Percentiles rank a stretch among this genome's conserved stretches.
These are phyloP conservation scores for Alouatta palliata DNA, from an alignment of 2,113 vertebrate species.

Conservation along the genomic window DNA sequence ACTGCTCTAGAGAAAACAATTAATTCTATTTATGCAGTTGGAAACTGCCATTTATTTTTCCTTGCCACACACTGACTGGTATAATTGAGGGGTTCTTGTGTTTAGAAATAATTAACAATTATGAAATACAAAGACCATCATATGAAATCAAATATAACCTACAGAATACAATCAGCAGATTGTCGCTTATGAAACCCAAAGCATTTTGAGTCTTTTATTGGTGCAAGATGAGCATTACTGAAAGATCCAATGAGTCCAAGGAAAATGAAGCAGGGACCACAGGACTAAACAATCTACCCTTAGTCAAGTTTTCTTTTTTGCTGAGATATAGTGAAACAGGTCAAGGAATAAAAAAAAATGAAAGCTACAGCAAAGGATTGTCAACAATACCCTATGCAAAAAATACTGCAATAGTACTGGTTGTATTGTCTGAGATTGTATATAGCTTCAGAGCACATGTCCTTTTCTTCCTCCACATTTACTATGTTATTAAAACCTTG, in stretches of 20 bases:
- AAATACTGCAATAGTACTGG: neutral
- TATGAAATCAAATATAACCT: neutral
- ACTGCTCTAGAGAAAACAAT: neutral
- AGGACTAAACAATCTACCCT: neutral
- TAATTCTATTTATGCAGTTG: neutral
- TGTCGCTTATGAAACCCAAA: neutral
- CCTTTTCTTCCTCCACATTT: neutral
- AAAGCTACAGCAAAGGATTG: neutral
- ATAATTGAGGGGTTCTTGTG: neutral
- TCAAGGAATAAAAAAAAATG: neutral
- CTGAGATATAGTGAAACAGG: neutral
- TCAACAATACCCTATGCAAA: neutral
- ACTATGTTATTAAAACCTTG: neutral
- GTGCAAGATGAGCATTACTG: neutral
- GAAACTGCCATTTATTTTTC: neutral
- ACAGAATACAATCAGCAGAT: neutral
- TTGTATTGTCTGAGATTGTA: neutral
- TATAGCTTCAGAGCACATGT: neutral
- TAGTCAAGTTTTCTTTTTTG: neutral
- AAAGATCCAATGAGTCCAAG: neutral
- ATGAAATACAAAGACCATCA: neutral
- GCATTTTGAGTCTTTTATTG: neutral
- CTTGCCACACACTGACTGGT: neutral
- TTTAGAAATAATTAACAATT: neutral
- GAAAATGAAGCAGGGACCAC: neutral